Conservation (phyloP, 2,113 vertebrate genomes). For the Elaphurus davidianus region DNA sequence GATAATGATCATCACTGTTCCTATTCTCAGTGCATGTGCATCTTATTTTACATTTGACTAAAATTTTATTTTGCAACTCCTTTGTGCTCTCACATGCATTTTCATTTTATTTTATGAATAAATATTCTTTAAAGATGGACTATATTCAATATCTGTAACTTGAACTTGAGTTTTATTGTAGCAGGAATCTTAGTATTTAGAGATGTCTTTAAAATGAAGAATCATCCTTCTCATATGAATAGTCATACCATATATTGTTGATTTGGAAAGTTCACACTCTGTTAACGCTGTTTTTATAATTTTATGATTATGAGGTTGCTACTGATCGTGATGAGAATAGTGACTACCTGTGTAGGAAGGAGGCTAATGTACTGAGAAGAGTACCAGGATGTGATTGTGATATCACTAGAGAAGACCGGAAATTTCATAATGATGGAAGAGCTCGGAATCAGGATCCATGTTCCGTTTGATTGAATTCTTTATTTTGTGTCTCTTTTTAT, state of each 20-base stretch:
- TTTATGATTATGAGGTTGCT: background rate
- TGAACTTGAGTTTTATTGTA: background rate
- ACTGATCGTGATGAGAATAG: background rate
- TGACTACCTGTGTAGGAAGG: background rate
- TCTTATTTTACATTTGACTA: background rate
- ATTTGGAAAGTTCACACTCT: background rate
- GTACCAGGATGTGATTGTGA: background rate
- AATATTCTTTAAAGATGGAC: background rate
- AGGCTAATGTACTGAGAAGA: background rate
- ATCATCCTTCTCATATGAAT: background rate
- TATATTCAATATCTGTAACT: background rate
- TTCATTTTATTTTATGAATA: slow-evolving; percentile 1
- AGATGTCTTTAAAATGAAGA: slow-evolving; percentile 14
- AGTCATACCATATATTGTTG: background rate
- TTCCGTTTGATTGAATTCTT: background rate
- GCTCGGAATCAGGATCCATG: background rate
- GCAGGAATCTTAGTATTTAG: background rate
- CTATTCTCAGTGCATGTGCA: background rate
- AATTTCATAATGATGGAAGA: background rate
- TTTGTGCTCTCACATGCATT: background rate
- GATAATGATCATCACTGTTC: background rate
- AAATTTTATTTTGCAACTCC: background rate
- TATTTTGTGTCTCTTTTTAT: background rate
- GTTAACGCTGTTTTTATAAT: background rate
- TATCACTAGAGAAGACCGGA: background rate